These are phyloP conservation scores for Caprella mutica DNA, from an alignment of 2,888 invertebrate species.

Conservation along the genomic window DNA sequence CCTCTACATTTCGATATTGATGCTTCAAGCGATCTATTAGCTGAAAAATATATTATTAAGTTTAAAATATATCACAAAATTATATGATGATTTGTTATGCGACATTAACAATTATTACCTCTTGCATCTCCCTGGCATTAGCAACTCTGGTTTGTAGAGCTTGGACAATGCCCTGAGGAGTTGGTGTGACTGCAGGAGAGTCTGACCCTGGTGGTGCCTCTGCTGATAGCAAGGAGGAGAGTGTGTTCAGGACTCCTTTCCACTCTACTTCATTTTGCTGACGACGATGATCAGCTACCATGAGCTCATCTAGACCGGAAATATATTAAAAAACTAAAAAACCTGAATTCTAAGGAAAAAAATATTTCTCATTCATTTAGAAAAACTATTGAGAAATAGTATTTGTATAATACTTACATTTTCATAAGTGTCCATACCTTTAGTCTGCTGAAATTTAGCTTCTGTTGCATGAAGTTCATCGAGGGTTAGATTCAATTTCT, in stretches of 20 bases:
- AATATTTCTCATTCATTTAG: too few species aligned
- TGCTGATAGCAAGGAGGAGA: constrained; percentile 21
- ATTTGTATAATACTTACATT: neutral
- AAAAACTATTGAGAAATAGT: neutral
- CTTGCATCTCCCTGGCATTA: constrained; percentile 19
- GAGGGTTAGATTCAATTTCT: constrained; percentile 24
- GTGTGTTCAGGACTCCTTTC: constrained; percentile 20
- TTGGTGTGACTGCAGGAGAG: constrained; percentile 3
- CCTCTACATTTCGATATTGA: constrained; percentile 58
- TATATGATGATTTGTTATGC: too few species aligned
- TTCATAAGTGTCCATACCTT: constrained; percentile 15
- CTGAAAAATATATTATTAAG: constrained; percentile 42
- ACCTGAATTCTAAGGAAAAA: too few species aligned
- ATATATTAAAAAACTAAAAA: too few species aligned
- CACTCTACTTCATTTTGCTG: constrained; percentile 27
- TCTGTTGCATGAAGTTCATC: constrained; percentile 28
- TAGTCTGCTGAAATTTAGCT: constrained; percentile 22
- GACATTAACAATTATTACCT: constrained; percentile 7
- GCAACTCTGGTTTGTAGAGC: constrained; percentile 18
- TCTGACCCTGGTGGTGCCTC: constrained; percentile 6
- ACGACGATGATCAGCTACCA: constrained; percentile 23
- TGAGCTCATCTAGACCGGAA: constrained; percentile 14
- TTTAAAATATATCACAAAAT: too few species aligned
- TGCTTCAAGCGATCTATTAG: constrained; percentile 65
- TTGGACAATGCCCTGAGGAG: constrained; percentile 16